Percentiles rank a stretch among this genome's conserved stretches.
Evolutionary conservation across 2,888 invertebrate species (phyloP).

Genomic region (Zele albiditarsus): DNA sequence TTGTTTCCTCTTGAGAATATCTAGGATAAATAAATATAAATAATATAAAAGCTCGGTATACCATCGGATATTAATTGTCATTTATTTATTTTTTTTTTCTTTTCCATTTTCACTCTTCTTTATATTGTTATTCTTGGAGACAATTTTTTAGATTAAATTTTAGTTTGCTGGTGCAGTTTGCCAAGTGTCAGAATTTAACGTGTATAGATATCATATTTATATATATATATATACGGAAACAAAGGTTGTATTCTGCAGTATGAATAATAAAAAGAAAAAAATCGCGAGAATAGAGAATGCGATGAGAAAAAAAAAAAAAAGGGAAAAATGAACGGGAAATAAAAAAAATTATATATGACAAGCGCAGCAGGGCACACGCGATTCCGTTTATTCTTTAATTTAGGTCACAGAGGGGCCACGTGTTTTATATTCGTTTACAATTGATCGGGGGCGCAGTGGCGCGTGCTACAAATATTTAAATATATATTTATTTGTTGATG

Average conservation of each 20-base stretch:
- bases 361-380: constrained; percentile 5
- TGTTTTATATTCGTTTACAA: constrained; percentile 20
- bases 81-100: not conserved
- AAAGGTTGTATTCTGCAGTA: not conserved
- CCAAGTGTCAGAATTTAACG: not conserved
- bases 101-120: not conserved
- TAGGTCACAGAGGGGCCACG: constrained; percentile 21
- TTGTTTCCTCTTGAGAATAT: not conserved
- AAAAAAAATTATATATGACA: not conserved
- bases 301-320: constrained; percentile 6
- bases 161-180: not conserved
- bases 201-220: not conserved
- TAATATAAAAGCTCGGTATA: not conserved
- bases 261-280: not conserved
- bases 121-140: not conserved
- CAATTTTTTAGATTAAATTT: not conserved
- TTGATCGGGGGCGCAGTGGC: constrained; percentile 10
- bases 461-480: not conserved
- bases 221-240: not conserved
- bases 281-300: not conserved
- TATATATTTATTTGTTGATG: not conserved
- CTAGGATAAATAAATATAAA: not conserved
- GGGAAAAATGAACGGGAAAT: not conserved
- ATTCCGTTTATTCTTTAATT: constrained; percentile 25
- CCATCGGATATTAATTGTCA: not conserved